Conservation (phyloP, 2,113 vertebrate genomes). For the Mus musculus region DNA sequence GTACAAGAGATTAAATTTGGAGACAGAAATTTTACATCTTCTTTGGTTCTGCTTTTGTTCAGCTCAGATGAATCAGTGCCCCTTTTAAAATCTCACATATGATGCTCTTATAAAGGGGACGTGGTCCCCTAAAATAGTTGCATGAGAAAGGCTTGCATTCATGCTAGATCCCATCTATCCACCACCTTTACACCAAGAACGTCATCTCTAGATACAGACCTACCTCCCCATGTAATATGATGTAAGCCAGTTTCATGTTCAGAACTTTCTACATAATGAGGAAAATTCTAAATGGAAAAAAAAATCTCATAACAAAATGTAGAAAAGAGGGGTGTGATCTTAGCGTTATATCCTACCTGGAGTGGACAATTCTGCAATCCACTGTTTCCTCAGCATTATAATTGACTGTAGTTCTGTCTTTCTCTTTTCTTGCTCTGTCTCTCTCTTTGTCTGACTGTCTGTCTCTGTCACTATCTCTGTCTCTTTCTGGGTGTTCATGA, state of each 20-base stretch:
- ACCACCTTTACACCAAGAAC: not conserved
- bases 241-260: not conserved
- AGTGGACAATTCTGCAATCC: slow-evolving; percentile 58
- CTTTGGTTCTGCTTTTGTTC: not conserved
- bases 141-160: not conserved
- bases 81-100: slow-evolving; percentile 10
- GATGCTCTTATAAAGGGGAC: not conserved
- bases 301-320: slow-evolving; percentile 41
- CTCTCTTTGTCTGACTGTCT: too few relatives aligned
- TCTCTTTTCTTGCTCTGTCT: not conserved
- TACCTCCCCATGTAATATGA: not conserved
- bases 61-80: not conserved
- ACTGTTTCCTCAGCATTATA: slow-evolving; percentile 77
- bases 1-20: slow-evolving; percentile 6
- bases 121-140: not conserved
- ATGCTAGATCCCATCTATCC: accelerated
- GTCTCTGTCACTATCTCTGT: too few relatives aligned
- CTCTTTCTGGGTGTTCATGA: too few relatives aligned
- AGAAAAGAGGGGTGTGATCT: slow-evolving; percentile 43
- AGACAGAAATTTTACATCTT: not conserved
- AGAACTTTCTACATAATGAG: slow-evolving; percentile 14
- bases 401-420: slow-evolving; percentile 24
- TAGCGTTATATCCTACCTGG: slow-evolving; percentile 28
- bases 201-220: not conserved
- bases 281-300: not conserved